phyloP scores from a whole-genome alignment of 2,797 vertebrate species.

The Cheracebus regulus region DNA sequence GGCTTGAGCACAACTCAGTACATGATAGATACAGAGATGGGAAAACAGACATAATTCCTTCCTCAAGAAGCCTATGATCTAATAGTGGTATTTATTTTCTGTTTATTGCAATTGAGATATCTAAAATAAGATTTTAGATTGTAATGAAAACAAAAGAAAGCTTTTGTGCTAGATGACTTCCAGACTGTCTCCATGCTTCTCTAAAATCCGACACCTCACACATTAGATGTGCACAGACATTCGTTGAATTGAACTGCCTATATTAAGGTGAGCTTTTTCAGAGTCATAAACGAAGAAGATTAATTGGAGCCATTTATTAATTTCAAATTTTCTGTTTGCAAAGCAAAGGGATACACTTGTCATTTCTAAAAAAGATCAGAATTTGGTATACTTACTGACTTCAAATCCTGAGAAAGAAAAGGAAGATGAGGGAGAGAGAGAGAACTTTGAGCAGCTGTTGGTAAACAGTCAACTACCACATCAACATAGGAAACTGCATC shows the following conservation, averaged over 20 bases:
- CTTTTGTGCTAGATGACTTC: background rate
- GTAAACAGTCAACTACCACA: constrained; percentile 69
- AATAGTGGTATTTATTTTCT: background rate
- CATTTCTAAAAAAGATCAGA: background rate
- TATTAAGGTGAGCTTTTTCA: background rate
- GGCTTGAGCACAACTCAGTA: background rate
- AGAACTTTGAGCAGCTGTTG: constrained; percentile 49
- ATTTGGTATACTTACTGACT: background rate
- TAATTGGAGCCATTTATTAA: background rate
- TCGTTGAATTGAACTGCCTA: background rate
- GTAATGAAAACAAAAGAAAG: background rate
- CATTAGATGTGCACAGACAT: background rate
- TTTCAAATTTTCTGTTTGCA: background rate
- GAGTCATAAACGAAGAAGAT: background rate
- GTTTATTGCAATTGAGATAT: background rate
- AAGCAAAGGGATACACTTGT: background rate
- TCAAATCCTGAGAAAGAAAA: constrained; percentile 13
- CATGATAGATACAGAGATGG: background rate
- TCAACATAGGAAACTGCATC: constrained; percentile 70
- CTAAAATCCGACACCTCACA: background rate
- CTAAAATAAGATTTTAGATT: background rate
- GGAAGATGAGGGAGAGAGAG: background rate
- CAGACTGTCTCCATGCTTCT: background rate
- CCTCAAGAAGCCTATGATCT: background rate
- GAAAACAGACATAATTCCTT: background rate